These are phyloP conservation scores for Drosophila monieri DNA, from an alignment of 2,888 invertebrate species.

Conservation along the genomic window DNA sequence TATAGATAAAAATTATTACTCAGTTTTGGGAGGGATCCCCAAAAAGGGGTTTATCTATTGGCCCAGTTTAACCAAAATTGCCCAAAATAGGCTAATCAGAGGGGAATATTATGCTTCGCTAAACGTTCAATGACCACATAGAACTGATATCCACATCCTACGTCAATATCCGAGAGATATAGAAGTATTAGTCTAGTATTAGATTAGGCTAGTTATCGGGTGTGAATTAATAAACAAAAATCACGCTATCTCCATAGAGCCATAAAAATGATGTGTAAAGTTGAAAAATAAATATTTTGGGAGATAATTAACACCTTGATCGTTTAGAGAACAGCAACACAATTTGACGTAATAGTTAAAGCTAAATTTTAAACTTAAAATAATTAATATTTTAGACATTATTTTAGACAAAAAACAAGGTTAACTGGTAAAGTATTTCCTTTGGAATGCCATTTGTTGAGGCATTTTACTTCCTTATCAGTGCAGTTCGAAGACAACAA, in stretches of 20 bases:
- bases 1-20: background rate
- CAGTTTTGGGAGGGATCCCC: background rate
- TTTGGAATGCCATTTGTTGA: too few species aligned
- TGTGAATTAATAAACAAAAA: conserved; percentile 55
- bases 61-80: conserved; percentile 5
- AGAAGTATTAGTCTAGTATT: conserved; percentile 31
- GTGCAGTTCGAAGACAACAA: background rate
- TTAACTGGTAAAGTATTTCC: too few species aligned
- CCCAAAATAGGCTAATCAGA: conserved; percentile 13
- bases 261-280: conserved; percentile 39
- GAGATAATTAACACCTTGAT: background rate
- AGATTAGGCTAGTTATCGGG: conserved; percentile 55
- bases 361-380: background rate
- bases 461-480: too few species aligned
- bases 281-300: conserved; percentile 27
- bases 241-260: conserved; percentile 48
- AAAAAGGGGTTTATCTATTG: conserved; percentile 10
- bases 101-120: too few species aligned
- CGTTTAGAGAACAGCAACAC: conserved; percentile 16
- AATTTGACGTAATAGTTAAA: background rate
- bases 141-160: conserved; percentile 32
- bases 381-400: background rate
- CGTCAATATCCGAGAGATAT: conserved; percentile 16
- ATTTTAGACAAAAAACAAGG: too few species aligned
- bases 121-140: conserved; percentile 59